Evolutionary conservation across 2,888 invertebrate genomes (phyloP), one percentile per base, ranked within the genome.

Genomic region (Pediacus dermestoides): DNA sequence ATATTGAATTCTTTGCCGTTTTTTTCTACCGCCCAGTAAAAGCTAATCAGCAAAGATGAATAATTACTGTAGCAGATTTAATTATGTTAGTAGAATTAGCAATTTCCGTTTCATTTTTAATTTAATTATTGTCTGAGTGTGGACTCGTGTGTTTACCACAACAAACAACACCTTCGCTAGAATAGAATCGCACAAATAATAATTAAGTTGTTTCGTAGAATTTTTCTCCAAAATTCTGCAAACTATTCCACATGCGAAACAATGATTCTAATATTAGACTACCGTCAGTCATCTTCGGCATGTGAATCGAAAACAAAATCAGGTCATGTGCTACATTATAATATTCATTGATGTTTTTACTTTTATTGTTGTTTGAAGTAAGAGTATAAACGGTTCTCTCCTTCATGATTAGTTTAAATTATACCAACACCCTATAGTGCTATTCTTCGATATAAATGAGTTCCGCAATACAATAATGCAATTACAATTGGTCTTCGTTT

Each of bases 371-470:
- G 6, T n/a, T n/a, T n/a, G n/a, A n/a, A n/a, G n/a, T n/a, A n/a
- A n/a, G n/a, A n/a, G n/a, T 18, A n/a, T 18, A 18, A 7, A 18
- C 21, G 21, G 21, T 18, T 6, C 21, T n/a, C n/a, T n/a, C n/a
- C n/a, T n/a, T n/a, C n/a, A n/a, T 7, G 21, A 18, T 18, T 18
- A 18, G 21, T 18, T 18, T 18, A n/a, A 18, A 6, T 18, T 18
- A 7, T 18, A n/a, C 21, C 6, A 18, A 18, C 21, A 18, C 21
- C 21, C 21, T 18, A n/a, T 18, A 7, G 21, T 18, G 21, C n/a
- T 18, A 18, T n/a, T 18, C 21, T 18, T 18, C n/a, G n/a, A n/a
- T 18, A n/a, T n/a, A n/a, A 18, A 18, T 18, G n/a, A 18, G 21
- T 18, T 18, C 21, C 21, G 21, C 6, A 18, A 18, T 18, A 18